Evolutionary conservation across 64 coral and sea anemone genomes (phyloP).

Genomic region (Pachyseris speciosa): DNA sequence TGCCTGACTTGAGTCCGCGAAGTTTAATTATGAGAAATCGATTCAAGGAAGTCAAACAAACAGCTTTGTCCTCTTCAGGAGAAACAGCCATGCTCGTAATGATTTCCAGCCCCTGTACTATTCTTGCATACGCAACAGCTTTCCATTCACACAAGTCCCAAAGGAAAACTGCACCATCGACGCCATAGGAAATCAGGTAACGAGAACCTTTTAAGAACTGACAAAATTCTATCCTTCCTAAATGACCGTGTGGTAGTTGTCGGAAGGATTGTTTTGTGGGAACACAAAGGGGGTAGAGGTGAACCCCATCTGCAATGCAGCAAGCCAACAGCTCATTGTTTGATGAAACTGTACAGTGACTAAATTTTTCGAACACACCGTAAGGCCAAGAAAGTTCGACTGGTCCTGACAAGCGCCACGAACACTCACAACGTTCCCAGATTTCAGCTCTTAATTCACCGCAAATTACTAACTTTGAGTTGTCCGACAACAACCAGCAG

Average conservation of each 20-base stretch:
- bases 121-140: not conserved
- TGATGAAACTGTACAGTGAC: conserved; percentile 15
- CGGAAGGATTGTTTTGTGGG: not conserved
- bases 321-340: conserved; percentile 9
- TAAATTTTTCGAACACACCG: not conserved
- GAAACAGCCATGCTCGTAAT: conserved; percentile 21
- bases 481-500: not conserved
- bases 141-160: conserved; percentile 19
- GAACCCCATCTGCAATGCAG: conserved; percentile 30
- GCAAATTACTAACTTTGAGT: not conserved
- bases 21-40: not conserved
- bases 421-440: not conserved
- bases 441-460: not conserved
- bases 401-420: not conserved
- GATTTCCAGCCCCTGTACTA: not conserved
- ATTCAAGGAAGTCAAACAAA: conserved; percentile 1
- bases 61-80: not conserved
- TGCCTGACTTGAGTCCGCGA: not conserved
- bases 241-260: not conserved
- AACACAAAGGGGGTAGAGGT: not conserved
- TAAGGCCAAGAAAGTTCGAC: not conserved
- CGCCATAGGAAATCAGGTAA: conserved; percentile 36
- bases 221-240: conserved; percentile 42
- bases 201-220: conserved; percentile 26
- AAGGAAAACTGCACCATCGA: conserved; percentile 23